Base-by-base conservation (phyloP, 92 coral and sea anemone species). In the Phenganax subtilis region DNA sequence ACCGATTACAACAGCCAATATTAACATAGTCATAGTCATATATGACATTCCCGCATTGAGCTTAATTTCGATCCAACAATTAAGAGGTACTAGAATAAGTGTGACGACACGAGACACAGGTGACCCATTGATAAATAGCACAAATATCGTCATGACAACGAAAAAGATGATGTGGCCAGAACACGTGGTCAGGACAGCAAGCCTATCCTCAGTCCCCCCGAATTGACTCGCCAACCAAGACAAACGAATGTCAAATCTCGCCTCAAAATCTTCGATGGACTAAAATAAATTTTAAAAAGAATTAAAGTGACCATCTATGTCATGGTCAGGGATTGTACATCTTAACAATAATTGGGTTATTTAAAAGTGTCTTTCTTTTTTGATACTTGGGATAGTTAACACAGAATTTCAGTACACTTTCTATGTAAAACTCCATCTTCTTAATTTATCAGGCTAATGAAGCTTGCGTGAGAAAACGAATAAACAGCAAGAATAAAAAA, bases 141-240 rank as follows among this genome's bases (percentile, higher is more conserved):
- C 91, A 69, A 94, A 82, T 12, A 92, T 89, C 9, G 96, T 92
- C 64, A 93, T 92, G 17, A 89, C 77, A 57, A 94, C 81, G 87
- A 94, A 94, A 71, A 90, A 94, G 65, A 89, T 86, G 55, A 86
- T 89, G 76, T 94, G 98, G 82, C 87, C 55, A 29, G 90, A 63
- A 77, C 91, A 87, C 74, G 97, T 87, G 80, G 93, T 85, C 67
- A 94, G 71, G 6, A 86, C 70, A 14, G 81, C 69, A 62, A 94
- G 81, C 80, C 90, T 90, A 89, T 94, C 89, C 57, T 92, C 98
- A 86, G 98, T 90, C 47, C 96, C 96, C n/a, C 96, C 97, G n/a
- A 94, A 90, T 58, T 94, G 93, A 30, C 81, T 80, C 3, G 96
- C 88, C 75, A 94, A 72, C 98, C 98, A 94, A 12, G 89, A 84